Evolutionary conservation across 1,140 invertebrate genomes (phyloP).

Genomic region (Chrysomallon squamiferum): DNA sequence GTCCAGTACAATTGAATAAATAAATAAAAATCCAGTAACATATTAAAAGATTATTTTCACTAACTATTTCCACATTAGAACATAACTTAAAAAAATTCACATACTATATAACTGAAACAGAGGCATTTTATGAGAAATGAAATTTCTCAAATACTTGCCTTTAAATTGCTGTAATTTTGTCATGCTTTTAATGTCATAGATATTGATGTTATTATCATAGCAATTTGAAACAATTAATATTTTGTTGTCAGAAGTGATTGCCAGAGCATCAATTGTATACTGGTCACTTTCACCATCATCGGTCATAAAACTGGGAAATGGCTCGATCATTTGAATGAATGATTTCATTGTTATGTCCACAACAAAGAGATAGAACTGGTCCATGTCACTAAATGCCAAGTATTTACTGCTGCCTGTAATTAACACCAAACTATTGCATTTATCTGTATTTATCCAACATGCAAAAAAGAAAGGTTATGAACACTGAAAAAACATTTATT

Average conservation of each 20-base stretch:
- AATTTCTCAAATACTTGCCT: neutral
- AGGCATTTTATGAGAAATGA: too few relatives aligned
- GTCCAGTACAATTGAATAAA: too few relatives aligned
- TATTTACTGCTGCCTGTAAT: slow-evolving; percentile 15
- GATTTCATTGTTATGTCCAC: slow-evolving; percentile 14
- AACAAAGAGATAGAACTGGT: slow-evolving; percentile 18
- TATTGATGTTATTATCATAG: too few relatives aligned
- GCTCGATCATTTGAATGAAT: slow-evolving; percentile 16
- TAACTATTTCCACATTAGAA: too few relatives aligned
- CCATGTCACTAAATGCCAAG: slow-evolving; percentile 3
- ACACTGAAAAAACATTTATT: too few relatives aligned
- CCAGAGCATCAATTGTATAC: slow-evolving; percentile 23
- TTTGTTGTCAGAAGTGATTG: slow-evolving; percentile 22
- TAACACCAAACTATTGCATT: too few relatives aligned
- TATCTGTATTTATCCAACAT: too few relatives aligned
- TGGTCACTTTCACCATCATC: slow-evolving; percentile 25
- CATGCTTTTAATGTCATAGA: slow-evolving; percentile 1
- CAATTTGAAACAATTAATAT: neutral
- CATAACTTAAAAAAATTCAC: too few relatives aligned
- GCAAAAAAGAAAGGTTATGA: too few relatives aligned
- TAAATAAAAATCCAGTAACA: too few relatives aligned
- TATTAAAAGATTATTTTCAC: too few relatives aligned
- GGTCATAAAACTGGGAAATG: slow-evolving; percentile 5
- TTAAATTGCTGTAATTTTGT: neutral
- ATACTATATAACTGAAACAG: too few relatives aligned